A percentile compares a stretch with the other conserved stretches of the same genome.
Conservation (phyloP, 2,113 vertebrate genomes). For the Hippoglossus stenolepis region DNA sequence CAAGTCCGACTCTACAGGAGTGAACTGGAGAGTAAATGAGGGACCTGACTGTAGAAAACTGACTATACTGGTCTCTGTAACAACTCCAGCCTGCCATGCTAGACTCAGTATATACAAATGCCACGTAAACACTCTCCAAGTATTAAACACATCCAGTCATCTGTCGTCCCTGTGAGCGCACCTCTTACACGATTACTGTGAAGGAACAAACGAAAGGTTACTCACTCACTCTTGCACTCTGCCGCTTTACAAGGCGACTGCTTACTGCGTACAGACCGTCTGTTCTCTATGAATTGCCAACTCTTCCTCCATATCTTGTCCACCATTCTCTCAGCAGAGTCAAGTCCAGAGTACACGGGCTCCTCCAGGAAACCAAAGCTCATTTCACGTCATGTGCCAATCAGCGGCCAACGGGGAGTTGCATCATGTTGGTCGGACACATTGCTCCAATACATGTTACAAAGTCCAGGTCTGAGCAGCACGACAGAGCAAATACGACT, state of each 20-base stretch:
- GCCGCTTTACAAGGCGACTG: conserved; percentile 25
- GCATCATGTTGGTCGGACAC: conserved; percentile 60
- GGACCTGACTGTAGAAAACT: neutral
- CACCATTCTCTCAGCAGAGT: conserved; percentile 73
- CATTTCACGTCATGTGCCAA: conserved; percentile 67
- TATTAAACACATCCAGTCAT: neutral
- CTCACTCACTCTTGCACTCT: conserved; percentile 80
- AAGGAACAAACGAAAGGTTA: conserved; percentile 53
- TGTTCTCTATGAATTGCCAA: conserved; percentile 77
- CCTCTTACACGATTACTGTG: conserved; percentile 1
- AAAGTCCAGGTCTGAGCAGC: conserved; percentile 72
- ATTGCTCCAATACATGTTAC: conserved; percentile 53
- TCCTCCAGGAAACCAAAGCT: conserved; percentile 70
- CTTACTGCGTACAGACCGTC: conserved; percentile 70
- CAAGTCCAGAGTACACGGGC: conserved; percentile 80
- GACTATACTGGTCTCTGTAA: neutral
- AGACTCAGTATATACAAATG: conserved; percentile 3
- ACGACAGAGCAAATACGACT: conserved; percentile 61
- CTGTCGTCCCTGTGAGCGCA: neutral
- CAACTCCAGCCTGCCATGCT: neutral
- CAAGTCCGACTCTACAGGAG: neutral
- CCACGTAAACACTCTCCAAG: conserved; percentile 20
- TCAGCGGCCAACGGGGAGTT: conserved; percentile 68
- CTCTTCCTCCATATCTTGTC: conserved; percentile 83
- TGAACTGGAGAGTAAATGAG: conserved; percentile 6